These are phyloP conservation scores for Menidia menidia DNA, from an alignment of 2,797 vertebrate genomes.

Conservation along the genomic window DNA sequence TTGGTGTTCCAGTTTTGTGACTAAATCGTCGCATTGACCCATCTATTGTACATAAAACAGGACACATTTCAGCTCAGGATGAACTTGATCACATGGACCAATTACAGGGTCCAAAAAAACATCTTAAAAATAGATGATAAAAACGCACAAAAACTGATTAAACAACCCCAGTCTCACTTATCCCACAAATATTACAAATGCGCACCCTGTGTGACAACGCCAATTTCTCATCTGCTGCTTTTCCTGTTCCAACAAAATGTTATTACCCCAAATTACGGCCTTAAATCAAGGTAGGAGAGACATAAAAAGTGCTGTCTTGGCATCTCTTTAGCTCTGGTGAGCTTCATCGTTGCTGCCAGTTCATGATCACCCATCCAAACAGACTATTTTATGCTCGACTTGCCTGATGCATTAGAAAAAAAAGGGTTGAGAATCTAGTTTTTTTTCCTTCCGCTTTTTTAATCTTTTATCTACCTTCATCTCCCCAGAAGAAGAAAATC, in stretches of 20 bases:
- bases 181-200: constrained; percentile 32
- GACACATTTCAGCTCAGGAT: too few species aligned
- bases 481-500: constrained; percentile 49
- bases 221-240: constrained; percentile 50
- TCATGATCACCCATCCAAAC: constrained; percentile 81
- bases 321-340: constrained; percentile 72
- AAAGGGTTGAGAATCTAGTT: not conserved
- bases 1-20: too few species aligned
- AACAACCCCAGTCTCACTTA: constrained; percentile 16
- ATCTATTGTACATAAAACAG: too few species aligned
- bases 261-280: constrained; percentile 72
- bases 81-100: too few species aligned
- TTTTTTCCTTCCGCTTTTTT: constrained; percentile 42
- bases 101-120: too few species aligned
- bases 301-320: constrained; percentile 58
- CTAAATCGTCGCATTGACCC: too few species aligned
- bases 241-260: constrained; percentile 51
- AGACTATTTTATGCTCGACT: constrained; percentile 74
- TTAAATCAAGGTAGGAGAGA: constrained; percentile 51
- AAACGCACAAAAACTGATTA: not conserved
- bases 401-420: constrained; percentile 71
- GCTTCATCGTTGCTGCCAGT: constrained; percentile 65
- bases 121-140: too few species aligned
- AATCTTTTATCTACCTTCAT: constrained; percentile 32
- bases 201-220: constrained; percentile 39